phyloP scores from a whole-genome alignment of 37 sponge, comb jelly and placozoan genomes.

The Oscarella lobularis region DNA sequence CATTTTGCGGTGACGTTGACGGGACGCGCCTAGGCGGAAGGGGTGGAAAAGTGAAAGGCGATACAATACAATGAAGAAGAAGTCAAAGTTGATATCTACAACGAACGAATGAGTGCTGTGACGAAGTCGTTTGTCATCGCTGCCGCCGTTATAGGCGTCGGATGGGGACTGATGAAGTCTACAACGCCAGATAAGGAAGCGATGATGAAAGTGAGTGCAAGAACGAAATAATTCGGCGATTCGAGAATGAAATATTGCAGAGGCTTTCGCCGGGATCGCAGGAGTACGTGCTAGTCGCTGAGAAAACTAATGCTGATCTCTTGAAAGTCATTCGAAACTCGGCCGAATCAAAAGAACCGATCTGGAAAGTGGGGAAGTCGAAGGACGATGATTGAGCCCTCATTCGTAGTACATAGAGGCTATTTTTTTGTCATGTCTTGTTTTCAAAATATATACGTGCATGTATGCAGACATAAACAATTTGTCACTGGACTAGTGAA shows the following conservation, averaged over 20 bases:
- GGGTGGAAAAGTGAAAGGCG: too few relatives aligned
- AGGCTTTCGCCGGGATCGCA: not conserved
- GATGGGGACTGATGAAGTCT: not conserved
- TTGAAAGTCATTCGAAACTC: conserved; percentile 8
- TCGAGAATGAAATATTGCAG: not conserved
- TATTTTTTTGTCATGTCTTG: not conserved
- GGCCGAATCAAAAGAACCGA: conserved; percentile 15
- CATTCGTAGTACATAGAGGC: not conserved
- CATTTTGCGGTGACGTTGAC: too few relatives aligned
- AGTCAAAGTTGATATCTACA: too few relatives aligned
- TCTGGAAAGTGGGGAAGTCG: conserved; percentile 13
- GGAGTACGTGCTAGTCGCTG: not conserved
- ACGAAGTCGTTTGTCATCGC: not conserved
- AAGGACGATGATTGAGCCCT: not conserved
- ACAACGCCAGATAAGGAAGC: not conserved
- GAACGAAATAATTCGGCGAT: not conserved
- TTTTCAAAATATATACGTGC: not conserved
- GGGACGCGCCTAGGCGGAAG: too few relatives aligned
- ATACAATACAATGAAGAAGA: too few relatives aligned
- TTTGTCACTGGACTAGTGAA: too few relatives aligned
- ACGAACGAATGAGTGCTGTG: too few relatives aligned
- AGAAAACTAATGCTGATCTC: not conserved
- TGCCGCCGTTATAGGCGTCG: not conserved
- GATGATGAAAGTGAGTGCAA: not conserved
- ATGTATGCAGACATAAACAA: too few relatives aligned